phyloP scores from a whole-genome alignment of 1,140 invertebrate genomes.

The Antheraea pernyi region DNA sequence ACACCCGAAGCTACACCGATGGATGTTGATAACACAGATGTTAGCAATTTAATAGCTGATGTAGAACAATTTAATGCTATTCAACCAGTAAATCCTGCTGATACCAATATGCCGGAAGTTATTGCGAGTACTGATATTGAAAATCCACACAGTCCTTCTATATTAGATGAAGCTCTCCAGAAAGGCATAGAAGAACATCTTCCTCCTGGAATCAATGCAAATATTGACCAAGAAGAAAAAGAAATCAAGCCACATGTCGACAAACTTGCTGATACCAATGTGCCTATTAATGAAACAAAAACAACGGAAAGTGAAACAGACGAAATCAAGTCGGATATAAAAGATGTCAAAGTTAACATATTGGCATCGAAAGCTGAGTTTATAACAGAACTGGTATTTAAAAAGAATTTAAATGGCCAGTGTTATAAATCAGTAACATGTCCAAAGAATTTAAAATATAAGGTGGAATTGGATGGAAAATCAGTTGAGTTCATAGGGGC shows the following conservation, averaged over 20 bases:
- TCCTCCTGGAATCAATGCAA: conserved; percentile 24
- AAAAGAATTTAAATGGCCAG: conserved; percentile 58
- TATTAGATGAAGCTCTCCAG: conserved; percentile 64
- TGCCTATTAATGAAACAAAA: conserved; percentile 8
- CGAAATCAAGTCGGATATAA: conserved; percentile 26
- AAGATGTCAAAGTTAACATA: conserved; percentile 18
- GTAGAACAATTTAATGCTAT: conserved; percentile 45
- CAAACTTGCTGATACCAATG: neutral
- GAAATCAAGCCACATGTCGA: neutral
- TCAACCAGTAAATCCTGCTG: conserved; percentile 18
- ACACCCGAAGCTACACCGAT: conserved; percentile 47
- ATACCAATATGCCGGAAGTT: conserved; percentile 17
- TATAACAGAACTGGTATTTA: conserved; percentile 67
- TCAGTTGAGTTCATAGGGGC: conserved; percentile 72
- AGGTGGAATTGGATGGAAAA: conserved; percentile 66
- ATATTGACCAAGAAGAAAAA: conserved; percentile 8
- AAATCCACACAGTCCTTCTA: conserved; percentile 63
- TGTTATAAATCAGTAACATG: conserved; percentile 68
- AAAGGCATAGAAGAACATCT: conserved; percentile 65
- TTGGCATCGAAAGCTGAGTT: conserved; percentile 21
- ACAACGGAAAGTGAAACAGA: conserved; percentile 20
- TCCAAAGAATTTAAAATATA: conserved; percentile 69
- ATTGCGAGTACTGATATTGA: conserved; percentile 31
- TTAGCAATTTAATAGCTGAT: conserved; percentile 57
- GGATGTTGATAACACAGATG: conserved; percentile 54